Base-by-base conservation (phyloP, 35 echinoderm and acorn worm genomes). In the Strongylocentrotus purpuratus region DNA sequence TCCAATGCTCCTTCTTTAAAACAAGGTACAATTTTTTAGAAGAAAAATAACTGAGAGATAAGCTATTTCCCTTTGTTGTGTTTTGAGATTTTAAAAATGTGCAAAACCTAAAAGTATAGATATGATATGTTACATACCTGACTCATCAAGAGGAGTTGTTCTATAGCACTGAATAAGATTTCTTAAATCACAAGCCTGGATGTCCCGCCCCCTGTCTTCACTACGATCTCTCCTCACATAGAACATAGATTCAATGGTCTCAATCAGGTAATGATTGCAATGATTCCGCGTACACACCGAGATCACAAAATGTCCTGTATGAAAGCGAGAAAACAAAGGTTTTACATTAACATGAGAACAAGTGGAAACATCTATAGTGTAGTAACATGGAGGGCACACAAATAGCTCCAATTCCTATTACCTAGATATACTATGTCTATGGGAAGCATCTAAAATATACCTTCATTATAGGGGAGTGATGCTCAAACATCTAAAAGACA, bases 161-260 rank as follows among this genome's bases (percentile, higher is more conserved):
- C 94, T 96, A 41, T 99, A 99, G 85, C 98, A 99, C 46, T 99
- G 94, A 31, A 99, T 88, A 31, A 99, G 96, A 33, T 95, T 96
- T 50, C 97, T 90, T 31, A 99, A 94, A 88, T 99, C 98, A 59
- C 98, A 94, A 12, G 98, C 98, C 94, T 99, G 98, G 48, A 99
- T 99, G 86, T 99, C 98, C 4, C 96, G 95, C 5, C 98, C 98
- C 22, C 97, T 58, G 58, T 99, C 98, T 33, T 96, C 95, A 11
- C 98, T 96, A 32, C 97, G 96, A 52, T 99, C 98, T 86, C 97
- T 46, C 86, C 96, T 95, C 35, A 99, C 98, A 48, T 99, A 99
- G 87, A 99, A 99, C 98, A 99, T 99, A 13, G 97, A 97, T 61
- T 99, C 98, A 65, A 99, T 85, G 3, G 98, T 99, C 95, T 99